Base-by-base conservation (phyloP, 1,140 invertebrate genomes). In the Sinonovacula constricta region DNA sequence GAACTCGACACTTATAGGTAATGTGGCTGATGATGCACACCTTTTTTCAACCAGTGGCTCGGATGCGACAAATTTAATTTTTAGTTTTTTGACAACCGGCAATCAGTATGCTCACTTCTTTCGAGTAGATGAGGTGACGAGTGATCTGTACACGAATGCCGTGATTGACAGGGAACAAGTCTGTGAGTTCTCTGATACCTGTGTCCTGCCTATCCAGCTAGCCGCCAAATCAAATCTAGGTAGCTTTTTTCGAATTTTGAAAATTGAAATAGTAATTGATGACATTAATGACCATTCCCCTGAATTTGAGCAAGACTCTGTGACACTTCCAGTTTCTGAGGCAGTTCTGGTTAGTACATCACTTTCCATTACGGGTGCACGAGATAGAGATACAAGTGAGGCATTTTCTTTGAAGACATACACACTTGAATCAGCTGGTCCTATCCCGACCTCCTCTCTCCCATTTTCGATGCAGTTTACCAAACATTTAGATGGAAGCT, bases 271-370 rank as follows among this genome's bases (percentile, higher is more conserved):
- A 2, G 80, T 85, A 15, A 82, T 91, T 30, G 76, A 88, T 0
- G 97, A 98, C 88, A 96, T 96, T 7, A 99, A 99, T 89, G 97
- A 99, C 92, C 98, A 98, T 90, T 94, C 96, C 1, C 97, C 97
- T 0, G 91, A 93, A 14, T 98, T 98, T 91, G 80, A 81, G 28
- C 63, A 75, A 7, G 39, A 69, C 10, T 24, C 33, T 1, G 66
- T 84, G 22, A 79, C 75, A 12, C 54, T 89, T 1, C 59, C 68
- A 18, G 84, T 90, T 24, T 78, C 86, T 0, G 90, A 95, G 94
- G 83, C 85, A 2, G 82, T 85, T 12, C 68, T 82, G 18, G 80
- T 87, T n/a, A 84, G 85, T 0, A 92, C 95, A 24, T 95, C 97
- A 90, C 95, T 95, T 0, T 91, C 30, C 95, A 96, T 88, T 49